These are phyloP conservation scores for Ursus arctos DNA, from an alignment of 2,113 vertebrate species.

Conservation along the genomic window DNA sequence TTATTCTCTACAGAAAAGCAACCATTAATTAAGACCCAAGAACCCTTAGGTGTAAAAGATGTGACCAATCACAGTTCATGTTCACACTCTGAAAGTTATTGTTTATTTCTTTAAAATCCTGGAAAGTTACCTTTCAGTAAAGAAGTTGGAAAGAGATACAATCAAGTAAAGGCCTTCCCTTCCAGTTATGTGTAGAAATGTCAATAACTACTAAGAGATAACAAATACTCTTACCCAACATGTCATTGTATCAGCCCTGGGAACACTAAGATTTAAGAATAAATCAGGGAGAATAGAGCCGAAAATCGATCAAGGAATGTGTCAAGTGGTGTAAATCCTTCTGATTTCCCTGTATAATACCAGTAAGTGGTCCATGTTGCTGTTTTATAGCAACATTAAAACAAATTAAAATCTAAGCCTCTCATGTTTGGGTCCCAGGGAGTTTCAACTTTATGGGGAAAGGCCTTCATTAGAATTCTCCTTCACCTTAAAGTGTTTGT, in stretches of 20 bases:
- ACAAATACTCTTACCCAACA: not conserved
- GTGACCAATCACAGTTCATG: not conserved
- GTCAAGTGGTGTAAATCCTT: not conserved
- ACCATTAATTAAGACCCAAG: not conserved
- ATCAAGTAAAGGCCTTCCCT: not conserved
- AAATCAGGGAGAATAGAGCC: not conserved
- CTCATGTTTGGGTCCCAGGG: not conserved
- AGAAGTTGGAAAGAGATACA: slow-evolving; percentile 9
- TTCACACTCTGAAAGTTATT: slow-evolving; percentile 6
- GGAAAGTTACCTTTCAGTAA: not conserved
- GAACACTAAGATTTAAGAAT: not conserved
- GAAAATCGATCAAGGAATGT: not conserved
- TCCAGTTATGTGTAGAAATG: not conserved
- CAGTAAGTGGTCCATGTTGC: slow-evolving; percentile 37
- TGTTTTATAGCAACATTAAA: slow-evolving; percentile 4
- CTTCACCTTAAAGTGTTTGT: slow-evolving; percentile 86
- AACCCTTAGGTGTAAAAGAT: not conserved
- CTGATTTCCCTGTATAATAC: not conserved
- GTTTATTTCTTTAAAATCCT: slow-evolving; percentile 32
- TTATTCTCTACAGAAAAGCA: not conserved
- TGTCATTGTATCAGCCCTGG: not conserved
- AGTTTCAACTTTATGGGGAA: slow-evolving; percentile 83
- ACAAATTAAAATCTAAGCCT: slow-evolving; percentile 18
- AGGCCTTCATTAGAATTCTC: slow-evolving; percentile 86
- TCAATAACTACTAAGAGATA: not conserved